These are phyloP conservation scores for Machimus atricapillus DNA, from an alignment of 2,888 invertebrate species.

Conservation along the genomic window DNA sequence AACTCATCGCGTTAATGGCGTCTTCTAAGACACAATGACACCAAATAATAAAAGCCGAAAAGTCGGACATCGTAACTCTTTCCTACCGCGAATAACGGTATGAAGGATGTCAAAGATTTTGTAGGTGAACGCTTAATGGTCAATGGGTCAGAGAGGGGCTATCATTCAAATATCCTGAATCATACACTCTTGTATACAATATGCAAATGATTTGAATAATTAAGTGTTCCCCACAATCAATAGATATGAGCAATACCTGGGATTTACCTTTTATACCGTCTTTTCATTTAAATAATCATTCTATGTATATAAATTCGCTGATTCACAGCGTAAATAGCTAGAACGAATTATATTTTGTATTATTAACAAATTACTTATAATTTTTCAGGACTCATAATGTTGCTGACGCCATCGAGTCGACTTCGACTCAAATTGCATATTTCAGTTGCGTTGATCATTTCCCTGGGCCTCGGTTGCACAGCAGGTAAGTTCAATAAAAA, in stretches of 20 bases:
- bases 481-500: neutral
- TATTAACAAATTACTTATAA: neutral
- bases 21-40: neutral
- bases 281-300: neutral
- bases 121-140: slow-evolving; percentile 13
- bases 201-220: neutral
- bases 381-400: slow-evolving; percentile 23
- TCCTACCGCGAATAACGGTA: slow-evolving; percentile 22
- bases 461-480: slow-evolving; percentile 10
- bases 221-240: neutral
- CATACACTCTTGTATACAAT: neutral
- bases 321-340: neutral
- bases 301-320: too few species aligned
- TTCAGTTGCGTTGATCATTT: neutral
- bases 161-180: neutral
- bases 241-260: neutral
- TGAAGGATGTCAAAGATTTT: slow-evolving; percentile 16
- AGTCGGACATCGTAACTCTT: slow-evolving; percentile 1
- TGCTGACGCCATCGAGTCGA: slow-evolving; percentile 2
- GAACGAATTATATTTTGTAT: neutral
- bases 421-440: neutral
- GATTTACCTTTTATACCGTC: neutral
- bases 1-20: neutral
- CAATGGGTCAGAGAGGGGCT: slow-evolving; percentile 6
- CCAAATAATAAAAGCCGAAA: slow-evolving; percentile 1